Base-by-base conservation (phyloP, 2,797 vertebrate species). In the Tachyglossus aculeatus region DNA sequence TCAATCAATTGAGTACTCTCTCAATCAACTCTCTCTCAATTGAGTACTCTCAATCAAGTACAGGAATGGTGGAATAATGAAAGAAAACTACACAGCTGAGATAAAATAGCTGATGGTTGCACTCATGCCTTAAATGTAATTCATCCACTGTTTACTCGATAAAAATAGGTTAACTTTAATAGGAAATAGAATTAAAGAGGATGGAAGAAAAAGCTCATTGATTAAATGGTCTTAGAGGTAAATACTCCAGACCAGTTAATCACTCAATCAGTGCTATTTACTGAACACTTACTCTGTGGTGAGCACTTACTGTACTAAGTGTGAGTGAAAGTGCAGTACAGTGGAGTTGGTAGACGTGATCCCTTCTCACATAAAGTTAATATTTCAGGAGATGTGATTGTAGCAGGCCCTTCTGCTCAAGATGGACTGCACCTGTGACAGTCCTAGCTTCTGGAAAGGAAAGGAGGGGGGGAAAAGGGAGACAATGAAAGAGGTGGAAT, bases 141-240 rank as follows among this genome's bases (percentile, higher is more conserved):
- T 86, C 82, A 80, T 78, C 82, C 63, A 68, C 79, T 89, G 62
- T 81, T 72, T 72, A 68, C 76, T 86, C 86, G 84, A 86, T 81
- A 68, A 83, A 74, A 86, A 74, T 40, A 57, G 67, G 67, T 59
- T 70, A 39, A 21, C 43, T 63, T 61, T 66, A 32, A 45, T 54
- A 48, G 44, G 56, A 58, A 71, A 13, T 51, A 33, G 27, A 63
- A 66, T 45, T 51, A 67, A 81, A n/a, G 33, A 39, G 39, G 61
- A 62, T 22, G 58, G 66, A n/a, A 67, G 62, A 53, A 63, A 56
- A 43, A 68, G 65, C 25, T 60, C 50, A n/a, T 67, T 55, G 44
- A 65, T 55, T 58, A 71, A 74, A 37, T 72, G 37, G 32, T n/a
- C n/a, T n/a, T n/a, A n/a, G n/a, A n/a, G n/a, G n/a, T n/a, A n/a